Evolutionary conservation across 2,888 invertebrate genomes (phyloP).

Genomic region (Pseudolycoriella hygida): DNA sequence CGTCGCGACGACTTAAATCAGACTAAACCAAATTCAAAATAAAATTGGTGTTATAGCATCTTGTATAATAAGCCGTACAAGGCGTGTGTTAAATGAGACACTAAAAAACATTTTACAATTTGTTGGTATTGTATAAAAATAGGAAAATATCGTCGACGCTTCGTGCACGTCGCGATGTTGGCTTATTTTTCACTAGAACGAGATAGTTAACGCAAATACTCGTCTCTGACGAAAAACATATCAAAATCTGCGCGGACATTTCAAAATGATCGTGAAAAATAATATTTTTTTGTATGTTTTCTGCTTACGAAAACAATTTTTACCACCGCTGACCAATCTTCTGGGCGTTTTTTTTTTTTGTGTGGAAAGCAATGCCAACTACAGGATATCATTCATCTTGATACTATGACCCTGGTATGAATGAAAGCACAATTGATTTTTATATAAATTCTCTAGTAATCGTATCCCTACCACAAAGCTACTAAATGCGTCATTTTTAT

Average conservation of each 20-base stretch:
- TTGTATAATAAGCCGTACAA: conserved; percentile 1
- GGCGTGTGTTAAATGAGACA: conserved; percentile 1
- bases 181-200: not conserved
- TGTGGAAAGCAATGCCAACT: too few species aligned
- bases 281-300: too few species aligned
- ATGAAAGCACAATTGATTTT: too few species aligned
- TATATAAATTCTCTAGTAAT: too few species aligned
- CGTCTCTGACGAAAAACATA: too few species aligned
- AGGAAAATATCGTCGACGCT: not conserved
- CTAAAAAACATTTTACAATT: conserved; percentile 1
- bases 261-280: not conserved
- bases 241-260: not conserved
- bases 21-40: conserved; percentile 19
- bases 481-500: not conserved
- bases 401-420: too few species aligned
- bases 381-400: too few species aligned
- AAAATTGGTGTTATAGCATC: conserved; percentile 3
- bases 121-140: not conserved
- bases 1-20: conserved; percentile 29
- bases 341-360: too few species aligned
- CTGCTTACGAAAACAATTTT: too few species aligned
- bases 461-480: too few species aligned
- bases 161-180: not conserved
- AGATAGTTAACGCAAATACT: too few species aligned
- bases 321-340: too few species aligned